A percentile compares a stretch with the other conserved stretches of the same genome.
Conservation (phyloP, 2,113 vertebrate species). For the Crotalus helleri region DNA sequence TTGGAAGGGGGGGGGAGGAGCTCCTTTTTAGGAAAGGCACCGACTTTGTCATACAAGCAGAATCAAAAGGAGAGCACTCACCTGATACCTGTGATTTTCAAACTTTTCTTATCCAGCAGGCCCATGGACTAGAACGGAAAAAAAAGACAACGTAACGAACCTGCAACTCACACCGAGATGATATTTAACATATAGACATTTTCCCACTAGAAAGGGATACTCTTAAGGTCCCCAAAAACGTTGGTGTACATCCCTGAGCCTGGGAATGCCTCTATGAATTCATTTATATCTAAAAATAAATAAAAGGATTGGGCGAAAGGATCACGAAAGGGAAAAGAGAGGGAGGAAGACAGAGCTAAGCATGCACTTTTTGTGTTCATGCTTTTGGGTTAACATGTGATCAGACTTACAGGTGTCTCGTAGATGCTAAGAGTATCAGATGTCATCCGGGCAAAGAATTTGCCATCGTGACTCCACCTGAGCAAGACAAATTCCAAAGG, state of each 20-base stretch:
- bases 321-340: not conserved
- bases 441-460: slow-evolving; percentile 98
- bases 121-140: slow-evolving; percentile 86
- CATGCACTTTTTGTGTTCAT: not conserved
- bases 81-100: slow-evolving; percentile 97
- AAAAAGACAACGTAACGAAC: slow-evolving; percentile 7
- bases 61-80: slow-evolving; percentile 62
- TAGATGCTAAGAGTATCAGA: slow-evolving; percentile 95
- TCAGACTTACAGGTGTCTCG: slow-evolving; percentile 88
- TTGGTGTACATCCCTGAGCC: not conserved
- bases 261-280: not conserved
- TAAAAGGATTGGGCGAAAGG: not conserved
- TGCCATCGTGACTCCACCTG: slow-evolving; percentile 98
- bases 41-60: not conserved
- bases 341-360: not conserved
- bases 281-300: not conserved
- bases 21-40: not conserved
- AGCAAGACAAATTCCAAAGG: not conserved
- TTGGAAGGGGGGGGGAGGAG: not conserved
- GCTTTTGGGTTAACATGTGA: not conserved
- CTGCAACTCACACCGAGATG: not conserved
- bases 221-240: not conserved
- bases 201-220: not conserved
- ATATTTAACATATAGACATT: not conserved
- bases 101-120: slow-evolving; percentile 96